Base-by-base conservation (phyloP, 2,888 invertebrate species). In the Abscondita cerata region DNA sequence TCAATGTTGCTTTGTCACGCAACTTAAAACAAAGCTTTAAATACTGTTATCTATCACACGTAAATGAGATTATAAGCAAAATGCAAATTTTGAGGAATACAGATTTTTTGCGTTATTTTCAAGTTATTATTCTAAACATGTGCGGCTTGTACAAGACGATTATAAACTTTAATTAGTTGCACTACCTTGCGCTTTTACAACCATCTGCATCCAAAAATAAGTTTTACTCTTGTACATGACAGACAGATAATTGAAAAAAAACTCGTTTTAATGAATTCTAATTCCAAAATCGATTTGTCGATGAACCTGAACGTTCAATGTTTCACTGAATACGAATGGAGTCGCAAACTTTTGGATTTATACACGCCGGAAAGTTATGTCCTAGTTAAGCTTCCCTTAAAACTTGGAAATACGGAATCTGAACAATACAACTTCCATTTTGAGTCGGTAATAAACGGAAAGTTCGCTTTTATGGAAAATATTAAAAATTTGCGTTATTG, bases 261-360 rank as follows among this genome's bases (percentile, higher is more conserved):
- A 4, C 13, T 46, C 12, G 46, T 59, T 59, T 59, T 46, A 59
- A 59, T 59, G 59, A 59, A 59, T 59, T 59, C 53, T 59, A 52
- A 59, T 59, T 19, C 48, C 3, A n/a, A 13, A 52, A 58, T 58
- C 52, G 58, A 58, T 58, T 38, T n/a, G 20, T 40, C 58, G 51
- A 55, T 48, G 55, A 36, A 55, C 47, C 48, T 46, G 54, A 56
- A 56, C 40, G 40, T 31, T 55, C 36, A 19, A 5, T 47, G 38
- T 56, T 56, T 38, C 40, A 12, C 19, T 19, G 56, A 50, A 38
- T 50, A 47, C 41, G 18, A 31, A 38, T 34, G 25, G 20, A 12
- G 31, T 19, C 52, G 52, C 33, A 52, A 58, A 58, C 36, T 58
- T 58, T 31, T 51, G 52, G 46, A 58, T 34, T 58, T 52, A 50